Evolutionary conservation across 1,140 invertebrate genomes (phyloP).

Genomic region (Drosophila trapezifrons): DNA sequence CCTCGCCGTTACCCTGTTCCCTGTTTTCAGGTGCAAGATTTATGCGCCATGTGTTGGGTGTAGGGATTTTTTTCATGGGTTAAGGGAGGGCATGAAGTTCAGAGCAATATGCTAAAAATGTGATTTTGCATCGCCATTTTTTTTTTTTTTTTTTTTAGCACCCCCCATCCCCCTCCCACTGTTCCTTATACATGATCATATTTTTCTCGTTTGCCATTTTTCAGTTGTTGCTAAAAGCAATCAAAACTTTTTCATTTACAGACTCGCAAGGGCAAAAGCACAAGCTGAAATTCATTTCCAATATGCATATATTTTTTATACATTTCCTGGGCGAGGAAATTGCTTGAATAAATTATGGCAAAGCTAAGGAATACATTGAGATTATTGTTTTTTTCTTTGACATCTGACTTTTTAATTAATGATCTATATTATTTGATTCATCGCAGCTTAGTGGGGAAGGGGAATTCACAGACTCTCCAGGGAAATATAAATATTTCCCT

Average conservation of each 20-base stretch:
- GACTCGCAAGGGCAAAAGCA: constrained; percentile 7
- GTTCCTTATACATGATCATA: constrained; percentile 36
- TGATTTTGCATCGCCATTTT: constrained; percentile 46
- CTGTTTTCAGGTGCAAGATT: constrained; percentile 56
- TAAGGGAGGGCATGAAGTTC: background rate
- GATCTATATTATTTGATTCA: no score
- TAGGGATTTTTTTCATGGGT: background rate
- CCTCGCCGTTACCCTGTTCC: constrained; percentile 9
- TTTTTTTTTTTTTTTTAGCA: constrained; percentile 5
- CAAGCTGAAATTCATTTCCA: constrained; percentile 32
- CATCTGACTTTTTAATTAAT: no score
- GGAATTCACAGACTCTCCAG: no score
- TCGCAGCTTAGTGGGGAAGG: no score
- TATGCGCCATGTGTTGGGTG: constrained; percentile 66
- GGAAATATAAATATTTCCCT: background rate
- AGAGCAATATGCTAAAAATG: constrained; percentile 58
- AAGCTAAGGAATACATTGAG: background rate
- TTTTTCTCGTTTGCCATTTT: constrained; percentile 44
- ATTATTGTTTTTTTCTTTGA: no score
- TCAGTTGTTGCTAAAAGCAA: constrained; percentile 58
- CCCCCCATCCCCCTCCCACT: background rate
- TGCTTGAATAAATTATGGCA: constrained; percentile 1
- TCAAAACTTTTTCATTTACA: constrained; percentile 61
- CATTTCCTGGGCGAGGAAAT: constrained; percentile 5
- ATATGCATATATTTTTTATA: constrained; percentile 28